Conservation (phyloP, 2,113 vertebrate genomes). For the Lucifuga dentata region DNA sequence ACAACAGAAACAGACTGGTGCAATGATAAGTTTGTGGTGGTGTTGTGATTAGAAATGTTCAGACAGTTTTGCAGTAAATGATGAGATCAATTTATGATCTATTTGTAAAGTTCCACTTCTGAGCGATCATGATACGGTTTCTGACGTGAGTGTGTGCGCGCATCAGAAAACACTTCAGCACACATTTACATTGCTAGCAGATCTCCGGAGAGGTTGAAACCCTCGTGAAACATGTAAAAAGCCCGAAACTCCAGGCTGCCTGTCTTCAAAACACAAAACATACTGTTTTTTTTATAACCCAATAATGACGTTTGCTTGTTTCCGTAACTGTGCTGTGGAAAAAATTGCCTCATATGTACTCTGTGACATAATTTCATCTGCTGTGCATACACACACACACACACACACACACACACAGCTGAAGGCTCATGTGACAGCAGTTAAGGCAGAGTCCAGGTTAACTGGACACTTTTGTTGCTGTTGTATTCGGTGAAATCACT, state of each 20-base stretch:
- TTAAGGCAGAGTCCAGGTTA: no score
- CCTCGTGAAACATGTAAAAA: not conserved
- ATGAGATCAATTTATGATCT: no score
- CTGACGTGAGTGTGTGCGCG: constrained; percentile 1
- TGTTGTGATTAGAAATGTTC: no score
- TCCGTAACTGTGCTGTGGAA: not conserved
- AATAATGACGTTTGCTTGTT: not conserved
- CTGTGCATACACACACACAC: no score
- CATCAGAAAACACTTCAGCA: constrained; percentile 15
- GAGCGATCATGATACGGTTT: not conserved
- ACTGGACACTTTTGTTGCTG: no score
- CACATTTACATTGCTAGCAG: not conserved
- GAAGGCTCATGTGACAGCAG: no score
- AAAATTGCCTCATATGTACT: not conserved
- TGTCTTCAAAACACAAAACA: not conserved
- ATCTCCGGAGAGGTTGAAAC: not conserved
- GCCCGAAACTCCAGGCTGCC: no score
- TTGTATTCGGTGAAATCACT: no score
- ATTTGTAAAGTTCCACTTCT: constrained; percentile 12
- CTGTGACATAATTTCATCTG: not conserved
- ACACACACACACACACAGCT: no score
- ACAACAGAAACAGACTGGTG: not conserved
- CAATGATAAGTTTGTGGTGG: no score
- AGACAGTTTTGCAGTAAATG: no score
- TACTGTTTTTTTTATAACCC: no score